Percentiles rank a stretch among this genome's conserved stretches.
Evolutionary conservation across 2,797 vertebrate genomes (phyloP).

Genomic region (Enteromius thamalakanensis): DNA sequence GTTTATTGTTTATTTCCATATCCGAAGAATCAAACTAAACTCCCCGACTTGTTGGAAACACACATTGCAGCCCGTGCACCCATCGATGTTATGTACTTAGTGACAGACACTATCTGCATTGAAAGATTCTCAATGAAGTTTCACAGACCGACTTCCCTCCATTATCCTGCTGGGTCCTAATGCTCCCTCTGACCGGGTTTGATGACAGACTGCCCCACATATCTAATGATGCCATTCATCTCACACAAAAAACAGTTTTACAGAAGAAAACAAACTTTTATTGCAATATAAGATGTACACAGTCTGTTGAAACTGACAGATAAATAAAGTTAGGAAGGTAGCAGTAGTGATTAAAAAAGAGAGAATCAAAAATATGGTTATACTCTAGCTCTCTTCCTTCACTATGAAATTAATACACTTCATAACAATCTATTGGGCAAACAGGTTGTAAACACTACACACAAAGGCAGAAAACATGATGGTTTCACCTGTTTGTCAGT

Average conservation of each 20-base stretch:
- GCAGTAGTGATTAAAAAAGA: conserved; percentile 61
- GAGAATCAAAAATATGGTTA: conserved; percentile 63
- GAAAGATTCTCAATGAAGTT: conserved; percentile 46
- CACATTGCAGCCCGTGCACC: conserved; percentile 43
- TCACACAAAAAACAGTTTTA: conserved; percentile 27
- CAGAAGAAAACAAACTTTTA: conserved; percentile 66
- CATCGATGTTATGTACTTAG: conserved; percentile 56
- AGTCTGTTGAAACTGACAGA: conserved; percentile 45
- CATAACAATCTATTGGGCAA: conserved; percentile 52
- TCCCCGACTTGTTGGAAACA: conserved; percentile 33
- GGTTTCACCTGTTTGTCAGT: conserved; percentile 44
- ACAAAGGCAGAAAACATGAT: conserved; percentile 48
- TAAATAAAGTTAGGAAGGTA: conserved; percentile 58
- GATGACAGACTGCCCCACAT: background rate
- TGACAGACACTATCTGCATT: conserved; percentile 42
- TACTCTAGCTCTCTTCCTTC: conserved; percentile 59
- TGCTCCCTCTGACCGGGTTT: conserved; percentile 14
- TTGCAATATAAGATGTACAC: conserved; percentile 67
- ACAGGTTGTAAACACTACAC: conserved; percentile 55
- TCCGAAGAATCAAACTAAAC: conserved; percentile 52
- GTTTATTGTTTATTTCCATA: conserved; percentile 71
- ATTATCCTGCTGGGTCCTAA: conserved; percentile 75
- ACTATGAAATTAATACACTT: conserved; percentile 56
- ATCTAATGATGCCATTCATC: background rate
- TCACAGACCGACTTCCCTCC: conserved; percentile 6